phyloP scores from a whole-genome alignment of 2,888 invertebrate genomes.

The Caenorhabditis afra region DNA sequence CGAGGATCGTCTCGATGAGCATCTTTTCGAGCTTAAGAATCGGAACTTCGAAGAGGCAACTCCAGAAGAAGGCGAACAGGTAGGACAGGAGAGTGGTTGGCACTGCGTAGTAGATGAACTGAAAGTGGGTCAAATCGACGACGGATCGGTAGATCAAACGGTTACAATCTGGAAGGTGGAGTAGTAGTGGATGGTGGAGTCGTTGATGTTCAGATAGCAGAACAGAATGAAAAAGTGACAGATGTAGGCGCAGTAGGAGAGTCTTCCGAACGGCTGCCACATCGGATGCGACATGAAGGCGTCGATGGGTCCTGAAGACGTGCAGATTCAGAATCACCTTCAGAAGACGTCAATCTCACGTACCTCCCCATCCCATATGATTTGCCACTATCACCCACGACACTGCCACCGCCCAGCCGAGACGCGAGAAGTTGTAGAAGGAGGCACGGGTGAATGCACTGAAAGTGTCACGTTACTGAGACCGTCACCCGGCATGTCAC shows the following conservation, averaged over 20 bases:
- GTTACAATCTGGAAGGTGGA: constrained; percentile 41
- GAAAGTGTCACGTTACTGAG: not conserved
- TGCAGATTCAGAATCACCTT: not conserved
- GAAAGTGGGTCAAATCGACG: constrained; percentile 6
- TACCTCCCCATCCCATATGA: constrained; percentile 82
- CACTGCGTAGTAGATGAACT: constrained; percentile 55
- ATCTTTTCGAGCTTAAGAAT: constrained; percentile 50
- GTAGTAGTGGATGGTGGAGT: constrained; percentile 26
- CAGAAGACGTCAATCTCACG: not conserved
- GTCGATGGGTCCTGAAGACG: constrained; percentile 61
- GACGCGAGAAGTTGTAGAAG: constrained; percentile 71
- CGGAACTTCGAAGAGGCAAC: constrained; percentile 59
- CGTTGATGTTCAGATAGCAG: constrained; percentile 46
- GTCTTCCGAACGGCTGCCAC: constrained; percentile 88
- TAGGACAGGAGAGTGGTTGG: constrained; percentile 50
- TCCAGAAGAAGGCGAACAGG: constrained; percentile 63
- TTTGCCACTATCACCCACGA: constrained; percentile 82
- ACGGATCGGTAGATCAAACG: not conserved
- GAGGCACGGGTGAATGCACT: constrained; percentile 55
- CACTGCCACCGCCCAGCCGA: constrained; percentile 81
- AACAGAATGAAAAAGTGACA: constrained; percentile 63
- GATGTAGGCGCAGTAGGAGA: constrained; percentile 94
- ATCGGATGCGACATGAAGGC: constrained; percentile 69
- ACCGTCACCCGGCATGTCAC: not conserved
- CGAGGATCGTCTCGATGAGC: constrained; percentile 10